Evolutionary conservation across 2,113 vertebrate genomes (phyloP).

Genomic region (Tiliqua scincoides): DNA sequence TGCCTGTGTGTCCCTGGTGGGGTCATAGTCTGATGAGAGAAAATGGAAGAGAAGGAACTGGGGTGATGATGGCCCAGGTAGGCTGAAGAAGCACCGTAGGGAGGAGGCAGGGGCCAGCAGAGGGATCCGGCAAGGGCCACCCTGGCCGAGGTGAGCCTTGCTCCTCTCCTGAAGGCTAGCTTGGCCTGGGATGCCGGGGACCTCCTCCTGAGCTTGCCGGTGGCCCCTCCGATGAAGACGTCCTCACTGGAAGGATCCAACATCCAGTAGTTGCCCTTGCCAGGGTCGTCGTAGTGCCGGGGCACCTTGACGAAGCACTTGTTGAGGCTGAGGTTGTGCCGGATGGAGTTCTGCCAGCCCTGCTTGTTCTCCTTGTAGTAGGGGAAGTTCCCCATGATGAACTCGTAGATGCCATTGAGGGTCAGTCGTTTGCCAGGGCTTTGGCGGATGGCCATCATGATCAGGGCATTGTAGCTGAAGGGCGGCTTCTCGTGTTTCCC

Average conservation of each 20-base stretch:
- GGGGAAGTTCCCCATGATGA: constrained; percentile 81
- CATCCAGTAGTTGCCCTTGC: constrained; percentile 86
- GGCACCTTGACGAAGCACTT: constrained; percentile 85
- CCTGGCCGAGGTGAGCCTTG: constrained; percentile 64
- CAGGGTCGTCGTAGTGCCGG: constrained; percentile 82
- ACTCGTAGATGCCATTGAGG: constrained; percentile 82
- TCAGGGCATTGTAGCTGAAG: constrained; percentile 84
- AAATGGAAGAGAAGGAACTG: constrained; percentile 61
- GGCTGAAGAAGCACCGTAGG: constrained; percentile 34
- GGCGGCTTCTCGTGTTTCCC: constrained; percentile 76
- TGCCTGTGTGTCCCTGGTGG: constrained; percentile 54
- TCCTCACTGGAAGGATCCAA: constrained; percentile 83
- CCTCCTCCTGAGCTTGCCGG: constrained; percentile 78
- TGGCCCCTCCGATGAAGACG: constrained; percentile 80
- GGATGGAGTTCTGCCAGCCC: constrained; percentile 84
- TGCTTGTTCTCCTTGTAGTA: constrained; percentile 80
- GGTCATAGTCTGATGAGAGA: constrained; percentile 60
- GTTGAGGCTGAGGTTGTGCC: constrained; percentile 83
- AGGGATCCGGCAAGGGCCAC: constrained; percentile 72
- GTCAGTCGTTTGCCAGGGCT: constrained; percentile 77
- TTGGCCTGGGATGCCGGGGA: constrained; percentile 62
- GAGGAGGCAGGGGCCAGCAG: constrained; percentile 79
- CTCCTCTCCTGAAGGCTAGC: constrained; percentile 67
- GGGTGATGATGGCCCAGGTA: constrained; percentile 52
- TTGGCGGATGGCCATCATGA: constrained; percentile 86